phyloP scores from a whole-genome alignment of 2,113 vertebrate species.

The Chascanopsetta lugubris region DNA sequence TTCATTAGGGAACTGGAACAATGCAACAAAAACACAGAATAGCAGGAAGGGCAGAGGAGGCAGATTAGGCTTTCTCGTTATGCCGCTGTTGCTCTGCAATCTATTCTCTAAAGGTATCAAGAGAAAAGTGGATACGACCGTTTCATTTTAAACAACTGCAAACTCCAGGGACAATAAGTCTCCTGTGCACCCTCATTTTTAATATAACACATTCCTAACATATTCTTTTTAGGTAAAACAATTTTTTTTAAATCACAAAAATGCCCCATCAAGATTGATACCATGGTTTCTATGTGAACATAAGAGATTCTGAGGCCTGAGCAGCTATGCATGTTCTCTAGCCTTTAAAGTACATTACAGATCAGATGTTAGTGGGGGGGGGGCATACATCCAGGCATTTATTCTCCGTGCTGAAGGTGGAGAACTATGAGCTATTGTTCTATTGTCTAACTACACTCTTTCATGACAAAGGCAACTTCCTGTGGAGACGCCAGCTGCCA shows the following conservation, averaged over 20 bases:
- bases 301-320: slow-evolving; percentile 31
- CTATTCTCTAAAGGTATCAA: slow-evolving; percentile 35
- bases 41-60: slow-evolving; percentile 57
- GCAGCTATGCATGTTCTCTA: slow-evolving; percentile 33
- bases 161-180: slow-evolving; percentile 25
- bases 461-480: slow-evolving; percentile 73
- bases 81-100: slow-evolving; percentile 38
- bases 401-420: slow-evolving; percentile 63
- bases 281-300: neutral
- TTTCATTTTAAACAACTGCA: slow-evolving; percentile 54
- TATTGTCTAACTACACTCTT: slow-evolving; percentile 66
- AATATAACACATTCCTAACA: slow-evolving; percentile 1
- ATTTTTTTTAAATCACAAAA: no score
- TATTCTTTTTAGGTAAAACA: no score
- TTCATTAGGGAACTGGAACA: slow-evolving; percentile 55
- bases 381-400: slow-evolving; percentile 70
- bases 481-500: slow-evolving; percentile 49
- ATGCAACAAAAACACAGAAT: slow-evolving; percentile 62
- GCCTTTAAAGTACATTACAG: slow-evolving; percentile 54
- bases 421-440: slow-evolving; percentile 75
- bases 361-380: slow-evolving; percentile 39
- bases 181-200: slow-evolving; percentile 8
- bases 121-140: slow-evolving; percentile 35
- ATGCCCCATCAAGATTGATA: slow-evolving; percentile 2
- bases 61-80: slow-evolving; percentile 48